Evolutionary conservation across 2,113 vertebrate genomes (phyloP), one percentile per base, ranked within the genome.

Genomic region (Tetrao urogallus): DNA sequence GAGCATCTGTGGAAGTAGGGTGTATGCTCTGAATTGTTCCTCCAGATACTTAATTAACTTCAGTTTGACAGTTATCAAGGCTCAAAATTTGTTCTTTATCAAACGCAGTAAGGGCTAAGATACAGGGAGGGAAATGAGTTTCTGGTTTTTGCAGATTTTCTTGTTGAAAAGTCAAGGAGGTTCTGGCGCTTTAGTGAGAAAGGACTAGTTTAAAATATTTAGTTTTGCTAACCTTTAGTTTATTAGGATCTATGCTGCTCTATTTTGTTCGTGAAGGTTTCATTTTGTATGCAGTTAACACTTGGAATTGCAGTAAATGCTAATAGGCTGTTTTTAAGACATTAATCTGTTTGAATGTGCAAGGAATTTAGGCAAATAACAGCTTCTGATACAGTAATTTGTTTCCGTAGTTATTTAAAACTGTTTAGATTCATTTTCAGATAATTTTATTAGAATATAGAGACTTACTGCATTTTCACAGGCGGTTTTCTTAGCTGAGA

Each of bases 281-380:
- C 54, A 65, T 40, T 86, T 89, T 79, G n/a, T 69, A 47, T 52
- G 61, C 48, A 86, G 36, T 75, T 86, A 90, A 75, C 27, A 65
- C 25, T 48, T 82, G 61, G 42, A 83, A 90, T 89, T 91, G n/a
- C 83, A 86, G 34, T 71, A 81, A 86, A 72, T 88, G 63, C 48
- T 83, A 72, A 86, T 81, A 81, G 88, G 74, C 28, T 90, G 90
- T 25, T 80, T 88, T 90, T 48, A 60, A 93, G 70, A 47, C 47
- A 67, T 71, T 92, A 5, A 30, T 80, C 28, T 93, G 12, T 67
- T 90, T 57, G 34, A 92, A 83, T 67, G 66, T 84, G 61, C 52
- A 47, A 84, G 70, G 69, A 67, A 67, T 78, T 47, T 70, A 78
- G 69, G 86, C 73, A 90, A 83, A 52, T 82, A 89, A 77, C 32